phyloP scores from a whole-genome alignment of 2,113 vertebrate species.

The Asarcornis scutulata region DNA sequence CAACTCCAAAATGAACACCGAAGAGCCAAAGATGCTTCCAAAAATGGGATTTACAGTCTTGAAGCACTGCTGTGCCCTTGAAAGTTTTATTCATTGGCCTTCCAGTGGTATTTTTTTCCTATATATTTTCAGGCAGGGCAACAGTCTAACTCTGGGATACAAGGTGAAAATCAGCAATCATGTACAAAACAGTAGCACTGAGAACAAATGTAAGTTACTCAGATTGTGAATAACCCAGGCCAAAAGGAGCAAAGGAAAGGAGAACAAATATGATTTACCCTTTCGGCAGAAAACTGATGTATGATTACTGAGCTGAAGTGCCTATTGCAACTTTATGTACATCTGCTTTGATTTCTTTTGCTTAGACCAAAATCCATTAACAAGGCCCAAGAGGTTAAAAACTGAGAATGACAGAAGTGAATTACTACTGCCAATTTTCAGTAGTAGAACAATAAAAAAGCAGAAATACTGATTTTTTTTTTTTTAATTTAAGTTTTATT shows the following conservation, averaged over 20 bases:
- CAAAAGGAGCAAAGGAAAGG: neutral
- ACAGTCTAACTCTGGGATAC: neutral
- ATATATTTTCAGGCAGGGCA: neutral
- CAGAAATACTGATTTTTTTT: neutral
- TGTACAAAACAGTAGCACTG: neutral
- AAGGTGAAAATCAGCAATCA: neutral
- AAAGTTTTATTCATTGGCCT: neutral
- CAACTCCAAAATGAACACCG: neutral
- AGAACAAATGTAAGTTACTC: neutral
- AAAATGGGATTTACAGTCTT: neutral
- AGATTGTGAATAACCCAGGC: rapidly evolving
- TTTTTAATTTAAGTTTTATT: constrained; percentile 5
- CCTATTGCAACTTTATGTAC: neutral
- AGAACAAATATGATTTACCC: neutral
- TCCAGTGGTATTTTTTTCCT: neutral
- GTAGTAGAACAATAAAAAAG: neutral
- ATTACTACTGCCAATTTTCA: neutral
- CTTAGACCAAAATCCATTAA: neutral
- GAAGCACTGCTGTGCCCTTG: neutral
- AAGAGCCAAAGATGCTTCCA: neutral
- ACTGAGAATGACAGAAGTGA: neutral
- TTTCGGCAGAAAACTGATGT: neutral
- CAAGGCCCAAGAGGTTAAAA: neutral
- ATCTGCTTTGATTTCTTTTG: neutral
- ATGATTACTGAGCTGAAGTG: neutral